Percentiles rank a stretch among this genome's conserved stretches.
Evolutionary conservation across 2,113 vertebrate species (phyloP).

Genomic region (Plotosus lineatus): DNA sequence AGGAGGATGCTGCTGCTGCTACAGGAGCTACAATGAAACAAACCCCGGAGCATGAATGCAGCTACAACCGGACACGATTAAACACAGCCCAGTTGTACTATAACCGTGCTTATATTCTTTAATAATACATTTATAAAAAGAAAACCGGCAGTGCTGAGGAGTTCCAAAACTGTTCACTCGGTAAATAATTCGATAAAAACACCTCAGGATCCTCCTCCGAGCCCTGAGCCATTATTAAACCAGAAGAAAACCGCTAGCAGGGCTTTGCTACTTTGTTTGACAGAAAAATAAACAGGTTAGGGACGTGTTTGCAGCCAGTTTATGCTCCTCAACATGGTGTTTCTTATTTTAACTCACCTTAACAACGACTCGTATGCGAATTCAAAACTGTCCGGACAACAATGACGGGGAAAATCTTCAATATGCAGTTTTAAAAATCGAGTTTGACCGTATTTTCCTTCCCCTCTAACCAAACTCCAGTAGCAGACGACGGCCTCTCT

Average conservation of each 20-base stretch:
- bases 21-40: conserved; percentile 52
- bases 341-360: conserved; percentile 58
- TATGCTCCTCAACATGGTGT: neutral
- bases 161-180: neutral
- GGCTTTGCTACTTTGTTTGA: conserved; percentile 72
- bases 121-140: neutral
- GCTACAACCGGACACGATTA: conserved; percentile 7
- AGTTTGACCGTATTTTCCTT: conserved; percentile 67
- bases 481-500: conserved; percentile 72
- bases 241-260: conserved; percentile 62
- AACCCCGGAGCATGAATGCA: conserved; percentile 36
- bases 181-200: neutral
- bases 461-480: conserved; percentile 54
- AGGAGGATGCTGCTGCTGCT: no score
- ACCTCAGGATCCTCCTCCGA: neutral
- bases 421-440: conserved; percentile 50
- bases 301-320: conserved; percentile 54
- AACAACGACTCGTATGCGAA: conserved; percentile 8
- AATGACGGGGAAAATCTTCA: conserved; percentile 6
- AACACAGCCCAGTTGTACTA: conserved; percentile 6
- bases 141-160: no score
- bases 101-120: neutral
- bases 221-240: neutral
- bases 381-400: conserved; percentile 38
- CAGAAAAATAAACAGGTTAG: conserved; percentile 74